Base-by-base conservation (phyloP, 2,797 vertebrate species). In the Paramormyrops hopkinsi region DNA sequence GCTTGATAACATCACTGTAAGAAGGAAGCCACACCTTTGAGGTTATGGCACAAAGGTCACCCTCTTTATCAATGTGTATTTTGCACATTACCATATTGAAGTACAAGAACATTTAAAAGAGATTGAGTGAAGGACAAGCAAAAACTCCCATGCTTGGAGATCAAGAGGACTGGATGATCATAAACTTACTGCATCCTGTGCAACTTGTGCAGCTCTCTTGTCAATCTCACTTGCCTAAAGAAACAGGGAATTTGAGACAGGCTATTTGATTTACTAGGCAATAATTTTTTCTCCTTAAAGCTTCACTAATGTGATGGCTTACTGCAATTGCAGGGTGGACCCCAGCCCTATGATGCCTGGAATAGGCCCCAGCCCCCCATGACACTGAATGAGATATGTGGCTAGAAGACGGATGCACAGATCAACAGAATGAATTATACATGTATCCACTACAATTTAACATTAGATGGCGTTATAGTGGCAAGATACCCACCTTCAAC, bases 181-280 rank as follows among this genome's bases (percentile, higher is more conserved):
- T 6, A 56, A 12, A 87, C 96, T 95, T 91, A 98, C 98, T 96
- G 99, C 98, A 92, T 99, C 98, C 91, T 99, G 97, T 1, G 98
- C 98, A 90, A 99, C 95, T 90, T 99, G 98, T 86, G 97, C 98
- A 53, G 97, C 97, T 92, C 96, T 96, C 90, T 95, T 92, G 87
- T 98, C 97, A 76, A 94, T 92, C 41, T 97, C 95, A 12, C 95
- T 97, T 25, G 97, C 97, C 98, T 99, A 88, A 0, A 5, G 86
- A 46, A 59, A 7, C 1, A 87, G 29, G 1, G 11, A 33, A 73
- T 69, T 33, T 73, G 25, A 73, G 29, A 33, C 65, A 73, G 29
- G 4, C 65, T 73, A 62, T 73, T 73, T 37, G 12, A 73, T 37
- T 73, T 14, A 33, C 33, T 73, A 37, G 12, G 11, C 29, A 73